These are phyloP conservation scores for Dendropsophus ebraccatus DNA, from an alignment of 2,113 vertebrate genomes.

Conservation along the genomic window DNA sequence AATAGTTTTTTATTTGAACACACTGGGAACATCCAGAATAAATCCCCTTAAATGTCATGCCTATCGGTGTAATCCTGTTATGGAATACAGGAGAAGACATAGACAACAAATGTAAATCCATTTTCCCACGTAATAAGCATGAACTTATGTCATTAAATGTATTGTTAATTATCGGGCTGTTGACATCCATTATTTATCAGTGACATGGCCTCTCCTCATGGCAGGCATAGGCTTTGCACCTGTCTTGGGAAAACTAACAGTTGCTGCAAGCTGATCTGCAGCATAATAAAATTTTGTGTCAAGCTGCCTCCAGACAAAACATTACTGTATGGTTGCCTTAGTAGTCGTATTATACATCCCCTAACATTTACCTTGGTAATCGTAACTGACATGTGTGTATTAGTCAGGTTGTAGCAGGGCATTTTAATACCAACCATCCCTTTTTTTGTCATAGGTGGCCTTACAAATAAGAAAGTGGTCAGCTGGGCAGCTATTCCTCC, in stretches of 20 bases:
- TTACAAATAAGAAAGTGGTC: too few species aligned
- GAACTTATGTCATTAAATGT: neutral
- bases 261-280: neutral
- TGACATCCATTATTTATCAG: neutral
- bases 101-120: neutral
- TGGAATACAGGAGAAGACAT: neutral
- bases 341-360: neutral
- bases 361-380: neutral
- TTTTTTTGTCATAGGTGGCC: too few species aligned
- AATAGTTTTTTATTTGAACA: neutral
- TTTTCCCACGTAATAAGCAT: neutral
- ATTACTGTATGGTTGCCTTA: neutral
- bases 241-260: neutral
- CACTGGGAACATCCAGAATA: neutral
- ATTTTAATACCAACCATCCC: too few species aligned
- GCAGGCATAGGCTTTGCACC: neutral
- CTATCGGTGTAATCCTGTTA: neutral
- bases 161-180: neutral
- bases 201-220: neutral
- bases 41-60: neutral
- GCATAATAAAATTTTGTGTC: neutral
- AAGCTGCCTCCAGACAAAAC: neutral
- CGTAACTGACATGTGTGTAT: too few species aligned
- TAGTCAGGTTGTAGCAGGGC: too few species aligned
- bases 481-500: too few species aligned